Percentiles rank a stretch among this genome's conserved stretches.
Evolutionary conservation across 1,140 invertebrate genomes (phyloP).

Genomic region (Cydia amplana): DNA sequence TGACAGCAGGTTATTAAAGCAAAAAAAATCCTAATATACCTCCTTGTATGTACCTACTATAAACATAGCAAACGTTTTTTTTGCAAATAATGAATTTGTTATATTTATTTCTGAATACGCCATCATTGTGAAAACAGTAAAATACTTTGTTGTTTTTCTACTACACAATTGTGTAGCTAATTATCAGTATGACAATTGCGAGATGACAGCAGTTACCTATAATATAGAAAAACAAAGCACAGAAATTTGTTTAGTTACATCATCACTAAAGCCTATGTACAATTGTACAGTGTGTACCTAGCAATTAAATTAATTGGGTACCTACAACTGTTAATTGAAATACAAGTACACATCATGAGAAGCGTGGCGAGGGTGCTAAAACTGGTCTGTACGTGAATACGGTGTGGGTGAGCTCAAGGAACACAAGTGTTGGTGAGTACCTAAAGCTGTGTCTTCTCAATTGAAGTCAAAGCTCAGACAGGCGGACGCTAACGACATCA

Average conservation of each 20-base stretch:
- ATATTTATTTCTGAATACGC: no score
- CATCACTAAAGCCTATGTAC: constrained; percentile 31
- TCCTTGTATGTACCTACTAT: no score
- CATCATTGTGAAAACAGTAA: no score
- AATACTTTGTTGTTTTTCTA: no score
- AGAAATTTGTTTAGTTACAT: constrained; percentile 42
- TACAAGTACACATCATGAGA: not conserved
- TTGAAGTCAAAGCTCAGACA: constrained; percentile 36
- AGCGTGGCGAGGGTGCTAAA: not conserved
- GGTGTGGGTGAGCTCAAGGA: constrained; percentile 38
- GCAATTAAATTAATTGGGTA: not conserved
- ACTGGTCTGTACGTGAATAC: not conserved
- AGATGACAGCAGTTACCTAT: not conserved
- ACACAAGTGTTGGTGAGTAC: constrained; percentile 32
- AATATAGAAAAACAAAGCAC: not conserved
- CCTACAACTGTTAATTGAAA: not conserved
- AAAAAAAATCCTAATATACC: not conserved
- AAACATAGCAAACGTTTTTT: no score
- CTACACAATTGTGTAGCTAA: no score
- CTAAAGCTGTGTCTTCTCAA: constrained; percentile 28
- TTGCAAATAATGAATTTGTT: no score
- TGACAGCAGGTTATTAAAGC: constrained; percentile 39
- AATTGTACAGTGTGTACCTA: not conserved
- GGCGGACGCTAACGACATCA: constrained; percentile 32
- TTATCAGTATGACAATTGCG: no score